These are phyloP conservation scores for Leptoteleia sp. DNA, from an alignment of 1,140 invertebrate species.

Conservation along the genomic window DNA sequence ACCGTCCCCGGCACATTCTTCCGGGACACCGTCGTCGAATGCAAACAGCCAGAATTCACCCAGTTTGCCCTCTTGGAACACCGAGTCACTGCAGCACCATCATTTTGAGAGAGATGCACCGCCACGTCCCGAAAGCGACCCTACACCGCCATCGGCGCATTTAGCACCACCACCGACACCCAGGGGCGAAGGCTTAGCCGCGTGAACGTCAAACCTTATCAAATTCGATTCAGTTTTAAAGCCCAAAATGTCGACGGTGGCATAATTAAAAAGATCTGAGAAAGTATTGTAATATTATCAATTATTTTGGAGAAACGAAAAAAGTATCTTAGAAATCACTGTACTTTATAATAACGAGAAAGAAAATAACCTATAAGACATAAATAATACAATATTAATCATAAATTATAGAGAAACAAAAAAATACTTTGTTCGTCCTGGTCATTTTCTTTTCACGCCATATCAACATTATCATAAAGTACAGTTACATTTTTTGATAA, in stretches of 20 bases:
- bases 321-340: too few relatives aligned
- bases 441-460: too few relatives aligned
- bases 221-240: neutral
- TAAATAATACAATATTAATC: too few relatives aligned
- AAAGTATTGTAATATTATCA: neutral
- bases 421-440: too few relatives aligned
- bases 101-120: constrained; percentile 75
- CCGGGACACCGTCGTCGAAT: constrained; percentile 75
- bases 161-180: constrained; percentile 76
- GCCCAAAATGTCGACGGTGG: constrained; percentile 12
- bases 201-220: constrained; percentile 68
- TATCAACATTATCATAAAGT: too few relatives aligned
- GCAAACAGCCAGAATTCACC: constrained; percentile 75
- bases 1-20: constrained; percentile 76
- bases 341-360: too few relatives aligned
- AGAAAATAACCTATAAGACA: too few relatives aligned
- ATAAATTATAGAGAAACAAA: too few relatives aligned
- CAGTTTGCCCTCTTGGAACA: constrained; percentile 74
- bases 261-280: constrained; percentile 7
- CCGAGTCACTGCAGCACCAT: constrained; percentile 75
- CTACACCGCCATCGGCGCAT: constrained; percentile 73
- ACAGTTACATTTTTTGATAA: too few relatives aligned
- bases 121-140: constrained; percentile 70
- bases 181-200: constrained; percentile 81
- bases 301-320: too few relatives aligned